Base-by-base conservation (phyloP, 2,888 invertebrate genomes). In the Margaritifera margaritifera region DNA sequence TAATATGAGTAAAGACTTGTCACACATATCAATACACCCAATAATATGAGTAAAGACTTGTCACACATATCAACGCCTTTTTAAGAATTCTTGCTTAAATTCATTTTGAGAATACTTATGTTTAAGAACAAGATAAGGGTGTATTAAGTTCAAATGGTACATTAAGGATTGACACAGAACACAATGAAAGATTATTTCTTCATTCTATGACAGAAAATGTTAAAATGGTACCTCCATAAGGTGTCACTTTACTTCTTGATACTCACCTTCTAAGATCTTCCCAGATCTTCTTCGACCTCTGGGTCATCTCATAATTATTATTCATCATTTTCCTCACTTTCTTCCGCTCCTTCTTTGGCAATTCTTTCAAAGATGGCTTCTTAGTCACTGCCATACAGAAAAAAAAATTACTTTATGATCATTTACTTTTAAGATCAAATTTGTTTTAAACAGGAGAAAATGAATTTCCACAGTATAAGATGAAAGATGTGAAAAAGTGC, bases 221-320 rank as follows among this genome's bases (percentile, higher is more conserved):
- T 5, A 31, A 5, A 55, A 8, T 27, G 2, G 42, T 8, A 55
- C 27, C 50, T 24, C 22, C 19, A 50, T 51, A 24, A 59, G 6
- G 20, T 20, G n/a, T 25, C 11, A 25, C 25, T 42, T 42, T 15
- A 42, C 11, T 42, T 42, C 42, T 15, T 42, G 3, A 8, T 11
- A 42, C 73, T 64, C 66, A 86, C 87, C 81, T 84, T 68, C 88
- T 77, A 8, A 88, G 69, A 56, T 87, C 84, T 70, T 88, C 88
- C 87, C 87, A 88, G 6, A 85, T 80, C 64, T 81, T 81, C 71
- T 87, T 87, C 4, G 87, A 84, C 51, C 80, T 77, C 55, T 83
- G 77, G 22, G 84, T 85, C 53, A 85, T 75, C 22, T 84, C 84
- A 75, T 75, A 84, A 66, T 88, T 86, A 67, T 86, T 84, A 70